Base-by-base conservation (phyloP, 2,113 vertebrate genomes). In the Sturnus vulgaris region DNA sequence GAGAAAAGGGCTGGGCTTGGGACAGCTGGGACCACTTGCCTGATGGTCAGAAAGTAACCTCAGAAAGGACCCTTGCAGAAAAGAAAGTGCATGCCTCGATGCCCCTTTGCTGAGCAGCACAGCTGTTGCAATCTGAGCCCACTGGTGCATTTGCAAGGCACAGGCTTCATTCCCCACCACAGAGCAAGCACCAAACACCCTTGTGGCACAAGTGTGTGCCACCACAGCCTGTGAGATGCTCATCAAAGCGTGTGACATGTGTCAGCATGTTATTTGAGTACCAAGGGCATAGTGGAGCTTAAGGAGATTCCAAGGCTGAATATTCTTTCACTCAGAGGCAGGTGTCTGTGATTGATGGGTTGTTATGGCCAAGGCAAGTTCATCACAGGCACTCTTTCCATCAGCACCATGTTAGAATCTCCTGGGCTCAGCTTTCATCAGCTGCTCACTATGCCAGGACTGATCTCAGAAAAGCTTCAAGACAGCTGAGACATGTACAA, bases 231-330 rank as follows among this genome's bases (percentile, higher is more conserved):
- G 57, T 46, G 55, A 82, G 55, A 75, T 65, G 63, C 37, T 59
- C 50, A 52, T 65, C 82, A 80, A 92, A 94, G 78, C 0, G 0
- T 46, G 39, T 55, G 72, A 49, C 94, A 93, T 33, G 5, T 93
- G 93, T 89, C 92, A 88, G 63, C 25, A 1, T 13, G 82, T 72
- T 87, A 96, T 91, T 53, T 76, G 63, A 95, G 86, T 82, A 60
- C 35, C 70, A 76, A 85, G 71, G 84, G 33, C 70, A 89, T 5
- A 57, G 39, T 6, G 12, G 49, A 86, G 69, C 31, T 66, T 85
- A 90, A 97, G 91, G 66, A 91, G 84, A 93, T 95, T 91, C 89
- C 86, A 95, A 94, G 84, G 77, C 65, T 91, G 71, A 63, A 86
- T 77, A 73, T 77, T 49, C 40, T 93, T 87, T 85, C 55, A 35